Percentiles rank a stretch among this genome's conserved stretches.
Conservation (phyloP, 1,140 invertebrate genomes). For the Oscheius sp. region DNA sequence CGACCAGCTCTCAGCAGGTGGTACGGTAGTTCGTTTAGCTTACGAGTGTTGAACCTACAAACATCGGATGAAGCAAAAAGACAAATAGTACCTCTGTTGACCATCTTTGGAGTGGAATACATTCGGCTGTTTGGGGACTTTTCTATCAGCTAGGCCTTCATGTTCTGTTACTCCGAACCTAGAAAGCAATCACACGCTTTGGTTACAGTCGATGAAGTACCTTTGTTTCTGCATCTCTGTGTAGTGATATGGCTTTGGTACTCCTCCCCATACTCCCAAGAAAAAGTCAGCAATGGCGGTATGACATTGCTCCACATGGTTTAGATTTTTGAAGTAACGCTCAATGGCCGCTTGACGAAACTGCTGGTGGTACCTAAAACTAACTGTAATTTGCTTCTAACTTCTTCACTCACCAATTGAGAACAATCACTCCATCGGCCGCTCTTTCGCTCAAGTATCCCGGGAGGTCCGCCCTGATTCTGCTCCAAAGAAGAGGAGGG, state of each 20-base stretch:
- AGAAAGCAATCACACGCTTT: neutral
- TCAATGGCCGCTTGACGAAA: constrained; percentile 88
- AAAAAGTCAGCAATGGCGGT: constrained; percentile 97
- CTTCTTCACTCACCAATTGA: constrained; percentile 85
- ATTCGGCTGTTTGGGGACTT: constrained; percentile 90
- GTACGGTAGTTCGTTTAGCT: constrained; percentile 78
- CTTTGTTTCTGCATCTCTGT: constrained; percentile 87
- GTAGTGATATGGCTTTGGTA: constrained; percentile 90
- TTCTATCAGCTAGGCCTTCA: constrained; percentile 87
- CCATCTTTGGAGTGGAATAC: constrained; percentile 86
- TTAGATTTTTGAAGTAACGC: constrained; percentile 93
- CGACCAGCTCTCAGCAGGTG: constrained; percentile 84
- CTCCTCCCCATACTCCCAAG: constrained; percentile 78
- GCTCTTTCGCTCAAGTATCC: constrained; percentile 93
- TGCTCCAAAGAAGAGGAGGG: constrained; percentile 89
- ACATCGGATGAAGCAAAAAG: neutral
- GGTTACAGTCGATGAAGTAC: constrained; percentile 69
- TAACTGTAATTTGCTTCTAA: too few species aligned
- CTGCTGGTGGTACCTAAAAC: constrained; percentile 70
- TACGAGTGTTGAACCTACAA: constrained; percentile 69
- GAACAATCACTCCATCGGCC: constrained; percentile 90
- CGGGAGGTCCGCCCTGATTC: constrained; percentile 87
- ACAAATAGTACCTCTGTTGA: constrained; percentile 64
- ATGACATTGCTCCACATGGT: constrained; percentile 91
- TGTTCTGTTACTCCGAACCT: constrained; percentile 72